Base-by-base conservation (phyloP, 2,888 invertebrate genomes). In the Erannis defoliaria region DNA sequence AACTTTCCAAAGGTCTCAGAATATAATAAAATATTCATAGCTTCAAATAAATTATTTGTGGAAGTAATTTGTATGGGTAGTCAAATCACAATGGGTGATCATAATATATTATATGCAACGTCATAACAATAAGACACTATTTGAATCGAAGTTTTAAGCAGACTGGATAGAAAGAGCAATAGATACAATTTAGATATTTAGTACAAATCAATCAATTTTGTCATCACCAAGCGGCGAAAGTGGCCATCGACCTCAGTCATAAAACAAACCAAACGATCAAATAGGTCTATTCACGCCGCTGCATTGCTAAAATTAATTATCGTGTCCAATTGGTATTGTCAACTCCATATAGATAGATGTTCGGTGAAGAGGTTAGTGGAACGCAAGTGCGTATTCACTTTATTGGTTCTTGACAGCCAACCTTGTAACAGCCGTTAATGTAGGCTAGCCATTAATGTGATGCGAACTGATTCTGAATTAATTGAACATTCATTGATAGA, bases 281-380 rank as follows among this genome's bases (percentile, higher is more conserved):
- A 84, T 81, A 72, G 73, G 75, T 78, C 75, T 75, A 72, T 81
- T 78, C 77, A 75, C 80, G 74, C 76, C 55, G 14, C 31, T 64
- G 55, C 60, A 67, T 80, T 76, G 84, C 85, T 84, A 85, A 88
- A 89, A 89, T 80, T 86, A 88, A 88, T 89, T 85, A 84, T 76
- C 50, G 71, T 69, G 62, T 73, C 72, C 87, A 90, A 90, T 89
- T 89, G 87, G 70, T 65, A 80, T 69, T 88, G 90, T 89, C 90
- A 84, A 72, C 77, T 84, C 71, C 77, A 89, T 81, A 77, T 68
- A 83, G 79, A 89, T 76, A 85, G 74, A 89, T 89, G 86, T 76
- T 69, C 66, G 65, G 49, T 59, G 61, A 67, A 69, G 68, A 72
- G 86, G 88, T 88, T 76, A 88, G 71, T 89, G 67, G 87, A 76